Base-by-base conservation (phyloP, 30 jellyfish, hydroid and myxozoan genomes). In the Pseudorhiza aurosa region DNA sequence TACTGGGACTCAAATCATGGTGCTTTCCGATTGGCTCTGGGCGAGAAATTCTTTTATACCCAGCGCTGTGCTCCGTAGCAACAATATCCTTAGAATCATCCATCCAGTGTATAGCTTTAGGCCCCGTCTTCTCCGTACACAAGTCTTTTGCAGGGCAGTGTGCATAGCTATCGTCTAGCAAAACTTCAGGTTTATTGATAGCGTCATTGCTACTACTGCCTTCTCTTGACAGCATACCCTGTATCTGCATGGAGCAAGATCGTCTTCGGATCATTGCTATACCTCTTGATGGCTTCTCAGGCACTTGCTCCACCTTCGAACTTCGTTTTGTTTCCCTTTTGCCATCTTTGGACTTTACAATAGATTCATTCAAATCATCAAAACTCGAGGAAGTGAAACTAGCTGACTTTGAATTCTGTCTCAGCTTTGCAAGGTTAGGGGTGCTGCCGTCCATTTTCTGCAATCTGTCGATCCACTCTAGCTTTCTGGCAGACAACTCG, bases 21-120 rank as follows among this genome's bases (percentile, higher is more conserved):
- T 64, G 77, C 21, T 64, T 64, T 24, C 58, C 77, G 6, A 64
- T 45, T 14, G 83, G 83, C 57, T 70, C 71, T 11, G 83, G 83
- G 8, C 71, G 69, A 2, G 26, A 64, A 22, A 64, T 64, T 7
- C 39, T 22, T 15, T 53, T 22, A 53, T 21, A 53, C 36, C 8
- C 36, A 2, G 24, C 1, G 36, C 36, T 15, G 36, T 53, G n/a
- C 24, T n/a, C 67, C n/a, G n/a, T n/a, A n/a, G n/a, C n/a, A n/a
- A n/a, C n/a, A n/a, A n/a, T n/a, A n/a, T n/a, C n/a, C 36, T 53
- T 53, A 53, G 12, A 2, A 53, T 36, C 35, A 47, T 47, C 67
- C 24, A 18, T 4, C 35, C 35, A 53, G 5, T 21, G 12, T 1
- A 53, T 19, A 15, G 37, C 8, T 53, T 53, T 53, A 3, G 67